Percentiles rank a stretch among this genome's conserved stretches.
Evolutionary conservation across 2,797 vertebrate species (phyloP).

Genomic region (Valencia hispanica): DNA sequence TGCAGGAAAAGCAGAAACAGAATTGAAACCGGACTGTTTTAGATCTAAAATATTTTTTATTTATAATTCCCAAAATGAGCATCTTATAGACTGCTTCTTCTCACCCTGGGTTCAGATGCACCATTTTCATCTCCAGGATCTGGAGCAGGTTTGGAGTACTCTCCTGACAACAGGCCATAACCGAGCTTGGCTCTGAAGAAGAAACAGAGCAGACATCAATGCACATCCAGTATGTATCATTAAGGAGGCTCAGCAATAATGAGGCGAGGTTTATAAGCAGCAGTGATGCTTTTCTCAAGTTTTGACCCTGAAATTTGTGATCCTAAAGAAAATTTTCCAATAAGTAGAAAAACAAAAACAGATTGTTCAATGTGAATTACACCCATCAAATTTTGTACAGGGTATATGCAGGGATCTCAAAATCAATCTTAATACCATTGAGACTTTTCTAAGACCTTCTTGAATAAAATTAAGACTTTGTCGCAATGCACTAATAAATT

Average conservation of each 20-base stretch:
- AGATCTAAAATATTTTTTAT: background rate
- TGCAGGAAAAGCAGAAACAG: slow-evolving; percentile 62
- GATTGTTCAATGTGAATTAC: slow-evolving; percentile 2
- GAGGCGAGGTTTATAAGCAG: slow-evolving; percentile 30
- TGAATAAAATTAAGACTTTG: too few relatives aligned
- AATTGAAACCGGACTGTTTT: background rate
- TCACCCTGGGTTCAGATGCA: slow-evolving; percentile 89
- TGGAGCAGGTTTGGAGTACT: slow-evolving; percentile 91
- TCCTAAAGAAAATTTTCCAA: slow-evolving; percentile 7
- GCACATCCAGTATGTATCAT: slow-evolving; percentile 29
- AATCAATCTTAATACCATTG: too few relatives aligned
- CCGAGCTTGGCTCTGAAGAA: slow-evolving; percentile 92
- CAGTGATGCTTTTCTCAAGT: slow-evolving; percentile 27
- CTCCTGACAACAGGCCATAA: slow-evolving; percentile 92
- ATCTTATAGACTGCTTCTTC: slow-evolving; percentile 30
- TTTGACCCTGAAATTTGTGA: slow-evolving; percentile 15
- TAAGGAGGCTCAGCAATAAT: slow-evolving; percentile 24
- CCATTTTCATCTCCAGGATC: slow-evolving; percentile 86
- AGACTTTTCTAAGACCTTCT: too few relatives aligned
- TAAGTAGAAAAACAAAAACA: slow-evolving; percentile 3
- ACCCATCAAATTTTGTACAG: background rate
- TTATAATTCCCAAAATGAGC: slow-evolving; percentile 8
- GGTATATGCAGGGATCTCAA: too few relatives aligned
- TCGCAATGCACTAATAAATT: too few relatives aligned
- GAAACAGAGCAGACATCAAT: slow-evolving; percentile 48